Conservation (phyloP, 1,140 invertebrate genomes). For the Papilio helenus region DNA sequence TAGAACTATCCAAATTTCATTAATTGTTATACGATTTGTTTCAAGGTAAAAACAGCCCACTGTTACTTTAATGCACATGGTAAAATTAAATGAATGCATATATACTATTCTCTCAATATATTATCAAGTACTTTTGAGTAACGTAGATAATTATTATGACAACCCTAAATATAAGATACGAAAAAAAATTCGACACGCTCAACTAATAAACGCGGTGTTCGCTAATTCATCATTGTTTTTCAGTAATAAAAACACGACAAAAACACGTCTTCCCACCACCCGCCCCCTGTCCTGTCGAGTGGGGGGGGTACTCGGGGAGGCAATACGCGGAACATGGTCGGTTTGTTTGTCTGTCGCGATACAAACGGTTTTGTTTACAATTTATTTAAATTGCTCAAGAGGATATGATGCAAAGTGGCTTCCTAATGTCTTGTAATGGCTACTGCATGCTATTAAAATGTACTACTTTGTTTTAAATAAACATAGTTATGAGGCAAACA, state of each 20-base stretch:
- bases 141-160: conserved; percentile 48
- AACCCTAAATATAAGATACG: conserved; percentile 11
- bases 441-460: background rate
- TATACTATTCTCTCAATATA: too few species aligned
- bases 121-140: too few species aligned
- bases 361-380: conserved; percentile 18
- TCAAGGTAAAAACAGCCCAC: too few species aligned
- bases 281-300: conserved; percentile 43
- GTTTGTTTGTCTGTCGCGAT: conserved; percentile 10
- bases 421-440: background rate
- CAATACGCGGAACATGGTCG: conserved; percentile 40
- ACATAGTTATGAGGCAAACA: background rate
- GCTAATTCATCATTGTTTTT: conserved; percentile 81
- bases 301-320: conserved; percentile 31
- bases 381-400: conserved; percentile 13
- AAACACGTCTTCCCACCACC: conserved; percentile 63
- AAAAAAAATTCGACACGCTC: conserved; percentile 49
- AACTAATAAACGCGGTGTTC: conserved; percentile 74
- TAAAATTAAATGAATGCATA: too few species aligned
- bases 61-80: too few species aligned
- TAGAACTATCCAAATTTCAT: too few species aligned
- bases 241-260: conserved; percentile 80
- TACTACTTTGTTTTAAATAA: background rate
- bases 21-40: too few species aligned
- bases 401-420: conserved; percentile 18